A percentile compares a stretch with the other conserved stretches of the same genome.
These are phyloP conservation scores for Macrophya annulata DNA, from an alignment of 2,888 invertebrate genomes.

Conservation along the genomic window DNA sequence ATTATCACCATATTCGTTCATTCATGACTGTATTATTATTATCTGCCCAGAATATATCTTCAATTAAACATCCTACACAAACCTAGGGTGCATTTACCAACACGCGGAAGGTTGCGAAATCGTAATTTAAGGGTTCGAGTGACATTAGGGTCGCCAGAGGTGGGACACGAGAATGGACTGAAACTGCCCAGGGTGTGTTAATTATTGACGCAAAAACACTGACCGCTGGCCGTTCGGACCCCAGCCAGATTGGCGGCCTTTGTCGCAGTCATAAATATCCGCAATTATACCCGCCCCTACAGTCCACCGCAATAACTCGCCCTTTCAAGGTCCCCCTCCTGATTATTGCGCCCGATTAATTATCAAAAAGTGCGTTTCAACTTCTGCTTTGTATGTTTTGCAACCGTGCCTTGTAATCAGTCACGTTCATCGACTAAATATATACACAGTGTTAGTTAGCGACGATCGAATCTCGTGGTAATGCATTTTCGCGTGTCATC, in stretches of 20 bases:
- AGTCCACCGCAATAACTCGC: slow-evolving; percentile 55
- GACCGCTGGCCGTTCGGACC: slow-evolving; percentile 55
- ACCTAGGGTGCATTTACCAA: slow-evolving; percentile 27
- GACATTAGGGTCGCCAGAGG: slow-evolving; percentile 43
- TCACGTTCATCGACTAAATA: slow-evolving; percentile 39
- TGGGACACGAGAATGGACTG: slow-evolving; percentile 42
- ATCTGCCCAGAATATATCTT: slow-evolving; percentile 12
- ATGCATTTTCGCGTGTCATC: slow-evolving; percentile 51
- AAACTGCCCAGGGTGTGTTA: slow-evolving; percentile 52
- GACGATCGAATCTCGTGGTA: slow-evolving; percentile 30
- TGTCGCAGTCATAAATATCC: slow-evolving; percentile 57
- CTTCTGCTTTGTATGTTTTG: slow-evolving; percentile 46
- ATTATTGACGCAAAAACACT: slow-evolving; percentile 57
- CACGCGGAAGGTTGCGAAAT: slow-evolving; percentile 29
- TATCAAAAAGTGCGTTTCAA: slow-evolving; percentile 56
- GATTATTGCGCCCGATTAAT: slow-evolving; percentile 58
- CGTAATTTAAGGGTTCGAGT: slow-evolving; percentile 50
- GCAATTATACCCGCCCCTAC: slow-evolving; percentile 54
- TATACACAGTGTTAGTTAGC: slow-evolving; percentile 33
- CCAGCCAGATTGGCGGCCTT: slow-evolving; percentile 57
- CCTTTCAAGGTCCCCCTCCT: slow-evolving; percentile 48
- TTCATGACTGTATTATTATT: neutral
- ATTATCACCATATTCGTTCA: neutral
- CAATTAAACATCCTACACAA: slow-evolving; percentile 11
- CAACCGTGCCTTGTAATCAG: slow-evolving; percentile 39